A percentile compares a stretch with the other conserved stretches of the same genome.
phyloP scores from a whole-genome alignment of 2,797 vertebrate genomes.

The Anomalospiza imberbis region DNA sequence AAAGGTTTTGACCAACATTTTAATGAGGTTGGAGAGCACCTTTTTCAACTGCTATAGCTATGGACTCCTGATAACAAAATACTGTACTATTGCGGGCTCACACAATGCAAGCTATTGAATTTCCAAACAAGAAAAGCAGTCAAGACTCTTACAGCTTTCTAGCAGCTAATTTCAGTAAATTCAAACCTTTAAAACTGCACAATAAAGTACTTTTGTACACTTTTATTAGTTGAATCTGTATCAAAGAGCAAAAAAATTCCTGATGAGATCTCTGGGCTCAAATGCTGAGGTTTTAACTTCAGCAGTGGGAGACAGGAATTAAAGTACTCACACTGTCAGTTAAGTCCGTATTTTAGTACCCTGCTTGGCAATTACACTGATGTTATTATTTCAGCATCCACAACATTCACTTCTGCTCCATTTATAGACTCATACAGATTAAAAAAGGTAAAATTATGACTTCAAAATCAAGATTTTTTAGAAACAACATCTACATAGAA shows the following conservation, averaged over 20 bases:
- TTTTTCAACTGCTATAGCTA: neutral
- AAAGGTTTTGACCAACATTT: neutral
- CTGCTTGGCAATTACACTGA: neutral
- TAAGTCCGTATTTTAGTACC: neutral
- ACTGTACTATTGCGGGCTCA: neutral
- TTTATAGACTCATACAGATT: neutral
- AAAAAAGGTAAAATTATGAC: neutral
- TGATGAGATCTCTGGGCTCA: neutral
- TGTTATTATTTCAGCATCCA: conserved; percentile 1
- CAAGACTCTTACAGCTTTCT: neutral
- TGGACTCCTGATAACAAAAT: neutral
- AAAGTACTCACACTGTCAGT: neutral
- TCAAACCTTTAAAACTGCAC: conserved; percentile 2
- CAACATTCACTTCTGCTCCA: neutral
- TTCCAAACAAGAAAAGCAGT: conserved; percentile 2
- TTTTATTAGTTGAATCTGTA: neutral
- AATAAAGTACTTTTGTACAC: neutral
- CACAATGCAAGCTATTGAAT: neutral
- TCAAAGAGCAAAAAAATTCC: neutral
- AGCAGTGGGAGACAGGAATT: neutral
- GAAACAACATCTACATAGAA: neutral
- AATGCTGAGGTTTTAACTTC: conserved; percentile 2
- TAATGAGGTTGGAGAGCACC: neutral
- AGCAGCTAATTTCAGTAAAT: conserved; percentile 18
- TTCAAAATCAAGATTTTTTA: neutral